Evolutionary conservation across 2,888 invertebrate species (phyloP), one percentile per base, ranked within the genome.

Genomic region (Drosophila phalerata): DNA sequence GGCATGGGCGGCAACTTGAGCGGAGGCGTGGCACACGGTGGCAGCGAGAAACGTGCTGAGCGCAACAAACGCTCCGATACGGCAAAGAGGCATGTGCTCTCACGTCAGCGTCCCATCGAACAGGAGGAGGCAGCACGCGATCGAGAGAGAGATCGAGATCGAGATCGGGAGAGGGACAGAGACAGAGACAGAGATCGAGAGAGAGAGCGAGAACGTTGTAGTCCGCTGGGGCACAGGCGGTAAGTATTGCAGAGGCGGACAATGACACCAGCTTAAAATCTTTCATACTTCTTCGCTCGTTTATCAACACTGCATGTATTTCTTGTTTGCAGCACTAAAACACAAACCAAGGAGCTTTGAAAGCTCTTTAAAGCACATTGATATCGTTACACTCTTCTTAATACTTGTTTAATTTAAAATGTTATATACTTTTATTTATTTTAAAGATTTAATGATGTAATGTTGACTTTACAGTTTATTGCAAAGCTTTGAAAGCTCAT

Each of bases 61-160:
- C 94, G 96, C 63, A 94, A 94, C 6, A 91, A 90, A 56, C 90
- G 93, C 84, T 93, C 93, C 2, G 95, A 95, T 79, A 95, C 95
- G 1, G 95, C 96, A 45, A 95, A 96, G 51, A 94, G 96, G 45
- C 96, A 96, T 88, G 95, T 96, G 51, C 93, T 97, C 45, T 94
- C 95, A 9, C 93, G 97, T 8, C 97, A 97, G 89, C 95, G 95
- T 75, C 95, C 96, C 49, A 95, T 97, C 37, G 95, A 95, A 74
- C 96, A 96, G 79, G 94, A 95, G 43, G 94, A 95, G 77, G 88
- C 70, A 6, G 69, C 75, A 6, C 37, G 37, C 8, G 37, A 37
- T 2, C 30, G 6, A 8, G n/a, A 37, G n/a, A 37, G 34, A 6
- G 34, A 37, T n/a, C 34, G 34, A 0, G 34, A 49, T 9, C 28